Conservation (phyloP, 2,888 invertebrate species). For the Choristoneura rosaceana region DNA sequence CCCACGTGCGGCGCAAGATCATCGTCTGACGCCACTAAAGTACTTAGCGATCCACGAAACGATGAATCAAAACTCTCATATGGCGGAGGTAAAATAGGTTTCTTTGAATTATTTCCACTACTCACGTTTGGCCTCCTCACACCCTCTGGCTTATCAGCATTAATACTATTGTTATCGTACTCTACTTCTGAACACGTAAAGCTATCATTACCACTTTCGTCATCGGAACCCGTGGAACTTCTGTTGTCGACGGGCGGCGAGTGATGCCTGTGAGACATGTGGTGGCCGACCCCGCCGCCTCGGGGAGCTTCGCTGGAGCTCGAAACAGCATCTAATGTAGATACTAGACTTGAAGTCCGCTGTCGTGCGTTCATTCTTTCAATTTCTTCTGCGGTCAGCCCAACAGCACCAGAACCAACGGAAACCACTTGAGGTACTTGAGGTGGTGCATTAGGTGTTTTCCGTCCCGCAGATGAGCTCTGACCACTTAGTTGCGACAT, state of each 20-base stretch:
- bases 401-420: slow-evolving; percentile 89
- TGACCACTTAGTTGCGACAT: slow-evolving; percentile 96
- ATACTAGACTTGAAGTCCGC: slow-evolving; percentile 95
- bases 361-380: slow-evolving; percentile 95
- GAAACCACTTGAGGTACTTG: slow-evolving; percentile 89
- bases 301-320: slow-evolving; percentile 93
- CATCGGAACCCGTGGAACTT: slow-evolving; percentile 92
- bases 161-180: slow-evolving; percentile 95
- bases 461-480: slow-evolving; percentile 92
- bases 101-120: slow-evolving; percentile 83
- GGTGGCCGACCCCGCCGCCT: slow-evolving; percentile 88
- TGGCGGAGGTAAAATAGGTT: slow-evolving; percentile 90
- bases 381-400: slow-evolving; percentile 96
- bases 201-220: slow-evolving; percentile 98
- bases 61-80: slow-evolving; percentile 98
- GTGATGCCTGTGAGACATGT: slow-evolving; percentile 89
- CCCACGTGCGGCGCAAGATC: slow-evolving; percentile 93
- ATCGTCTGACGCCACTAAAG: slow-evolving; percentile 96
- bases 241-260: slow-evolving; percentile 91
- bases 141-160: slow-evolving; percentile 90
- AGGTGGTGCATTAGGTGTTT: slow-evolving; percentile 88
- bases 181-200: slow-evolving; percentile 99
- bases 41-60: slow-evolving; percentile 96
- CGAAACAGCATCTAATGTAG: slow-evolving; percentile 97
- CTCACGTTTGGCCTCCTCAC: slow-evolving; percentile 85